Evolutionary conservation across 2,888 invertebrate species (phyloP), one percentile per base, ranked within the genome.

Genomic region (Hydrotaea cyrtoneurina): DNA sequence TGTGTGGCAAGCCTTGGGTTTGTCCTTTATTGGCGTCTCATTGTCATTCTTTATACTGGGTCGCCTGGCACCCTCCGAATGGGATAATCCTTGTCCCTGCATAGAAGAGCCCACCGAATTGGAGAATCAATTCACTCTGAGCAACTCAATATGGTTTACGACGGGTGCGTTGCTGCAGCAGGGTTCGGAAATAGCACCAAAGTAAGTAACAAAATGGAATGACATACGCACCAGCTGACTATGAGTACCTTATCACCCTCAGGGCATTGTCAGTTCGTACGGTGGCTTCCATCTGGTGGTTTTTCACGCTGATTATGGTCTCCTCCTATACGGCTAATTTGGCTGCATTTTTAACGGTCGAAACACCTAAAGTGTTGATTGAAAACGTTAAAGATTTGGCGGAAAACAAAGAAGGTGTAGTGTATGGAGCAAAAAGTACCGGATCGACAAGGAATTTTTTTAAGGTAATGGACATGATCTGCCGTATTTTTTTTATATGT

Each of bases 391-490:
- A 96, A 79, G 98, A 98, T 90, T 93, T 99, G 86, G 95, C 96
- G 0, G 94, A 94, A 75, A 90, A 94, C 87, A 96, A 97, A 86
- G 95, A 95, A 17, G 95, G 94, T 43, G 96, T 99, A 53, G 94
- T 95, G 85, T 99, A 97, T 91, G 98, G 98, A 0, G 96, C 97
- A 0, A 96, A 97, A 88, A 93, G 92, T 17, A 94, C 94, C 46
- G 98, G 98, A 10, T 96, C 98, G 0, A 99, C 99, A 0, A 95
- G 95, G 75, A 94, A 95, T 83, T 99, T 98, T 90, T 99, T 99
- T 91, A 94, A 95, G 94, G 98, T 98, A 93, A 72, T 50, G 13
- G 3, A 8, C 39, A 39, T 8, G 2, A 39, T 11, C 39, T 10
- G 10, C n/a, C n/a, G n/a, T n/a, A n/a, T n/a, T n/a, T n/a, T n/a